A percentile compares a stretch with the other conserved stretches of the same genome.
Evolutionary conservation across 2,113 vertebrate species (phyloP).

Genomic region (Calonectris borealis): DNA sequence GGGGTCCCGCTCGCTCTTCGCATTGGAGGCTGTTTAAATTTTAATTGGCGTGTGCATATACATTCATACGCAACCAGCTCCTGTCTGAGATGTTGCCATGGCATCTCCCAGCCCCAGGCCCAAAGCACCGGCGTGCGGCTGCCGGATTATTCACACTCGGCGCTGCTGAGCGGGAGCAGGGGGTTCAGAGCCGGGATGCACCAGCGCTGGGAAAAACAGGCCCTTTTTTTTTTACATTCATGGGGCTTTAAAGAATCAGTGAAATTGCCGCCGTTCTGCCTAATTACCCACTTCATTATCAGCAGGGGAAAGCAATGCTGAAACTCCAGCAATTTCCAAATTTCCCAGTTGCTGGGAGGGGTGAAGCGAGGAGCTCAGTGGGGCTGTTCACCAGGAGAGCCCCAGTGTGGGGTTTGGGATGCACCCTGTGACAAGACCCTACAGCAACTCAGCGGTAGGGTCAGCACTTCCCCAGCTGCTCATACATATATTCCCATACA

Average conservation of each 20-base stretch:
- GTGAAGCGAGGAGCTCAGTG: too few relatives aligned
- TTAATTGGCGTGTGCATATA: background rate
- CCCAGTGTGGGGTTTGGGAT: fast-evolving
- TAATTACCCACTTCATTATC: background rate
- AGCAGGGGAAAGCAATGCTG: fast-evolving
- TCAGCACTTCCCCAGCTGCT: background rate
- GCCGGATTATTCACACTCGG: background rate
- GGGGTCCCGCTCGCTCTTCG: background rate
- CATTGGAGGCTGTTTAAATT: background rate
- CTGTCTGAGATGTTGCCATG: slow-evolving; percentile 37
- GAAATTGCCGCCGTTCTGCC: background rate
- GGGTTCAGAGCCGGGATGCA: background rate
- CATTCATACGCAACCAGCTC: background rate
- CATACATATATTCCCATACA: fast-evolving
- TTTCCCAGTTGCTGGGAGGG: background rate
- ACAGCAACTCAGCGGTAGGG: background rate
- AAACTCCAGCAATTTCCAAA: background rate
- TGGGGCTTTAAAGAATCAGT: background rate
- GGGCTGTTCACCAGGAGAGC: background rate
- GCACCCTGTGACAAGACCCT: fast-evolving
- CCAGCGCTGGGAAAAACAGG: fast-evolving
- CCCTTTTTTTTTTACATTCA: background rate
- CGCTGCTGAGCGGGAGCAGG: background rate
- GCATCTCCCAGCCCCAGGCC: background rate
- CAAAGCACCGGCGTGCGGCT: fast-evolving